phyloP scores from a whole-genome alignment of 2,888 invertebrate species.

The Eurytoma adleriae region DNA sequence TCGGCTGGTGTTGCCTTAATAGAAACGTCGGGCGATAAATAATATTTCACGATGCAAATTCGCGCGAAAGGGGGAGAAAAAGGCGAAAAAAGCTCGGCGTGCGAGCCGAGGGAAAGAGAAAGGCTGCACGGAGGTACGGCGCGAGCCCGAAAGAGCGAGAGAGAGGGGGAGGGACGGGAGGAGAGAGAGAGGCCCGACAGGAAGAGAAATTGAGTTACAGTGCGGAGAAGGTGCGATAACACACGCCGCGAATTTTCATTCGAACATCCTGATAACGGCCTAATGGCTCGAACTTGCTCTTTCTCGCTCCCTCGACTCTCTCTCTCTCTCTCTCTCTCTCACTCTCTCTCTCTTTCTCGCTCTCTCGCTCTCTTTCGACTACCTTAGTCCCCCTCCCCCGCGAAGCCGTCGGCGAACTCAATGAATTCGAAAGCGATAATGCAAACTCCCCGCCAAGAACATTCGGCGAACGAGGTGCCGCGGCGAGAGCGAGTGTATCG shows the following conservation, averaged over 20 bases:
- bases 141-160: slow-evolving; percentile 30
- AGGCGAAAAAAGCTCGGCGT: neutral
- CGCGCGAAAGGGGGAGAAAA: slow-evolving; percentile 24
- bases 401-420: slow-evolving; percentile 63
- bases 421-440: slow-evolving; percentile 73
- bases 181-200: slow-evolving; percentile 52
- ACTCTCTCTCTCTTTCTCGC: neutral
- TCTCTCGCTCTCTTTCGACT: slow-evolving; percentile 6
- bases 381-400: neutral
- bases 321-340: slow-evolving; percentile 1
- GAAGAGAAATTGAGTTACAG: slow-evolving; percentile 58
- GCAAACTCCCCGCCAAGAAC: slow-evolving; percentile 66
- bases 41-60: slow-evolving; percentile 53
- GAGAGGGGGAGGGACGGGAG: slow-evolving; percentile 28
- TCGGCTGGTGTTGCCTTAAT: slow-evolving; percentile 44
- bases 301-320: slow-evolving; percentile 25
- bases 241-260: slow-evolving; percentile 67
- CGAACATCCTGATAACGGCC: slow-evolving; percentile 70
- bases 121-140: neutral
- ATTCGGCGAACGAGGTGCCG: slow-evolving; percentile 53
- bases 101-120: slow-evolving; percentile 15
- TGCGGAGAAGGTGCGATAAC: slow-evolving; percentile 60
- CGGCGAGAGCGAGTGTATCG: slow-evolving; percentile 27
- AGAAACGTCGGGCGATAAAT: slow-evolving; percentile 53
- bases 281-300: slow-evolving; percentile 69